Base-by-base conservation (phyloP, 2,888 invertebrate species). In the Raillietiella orientalis region DNA sequence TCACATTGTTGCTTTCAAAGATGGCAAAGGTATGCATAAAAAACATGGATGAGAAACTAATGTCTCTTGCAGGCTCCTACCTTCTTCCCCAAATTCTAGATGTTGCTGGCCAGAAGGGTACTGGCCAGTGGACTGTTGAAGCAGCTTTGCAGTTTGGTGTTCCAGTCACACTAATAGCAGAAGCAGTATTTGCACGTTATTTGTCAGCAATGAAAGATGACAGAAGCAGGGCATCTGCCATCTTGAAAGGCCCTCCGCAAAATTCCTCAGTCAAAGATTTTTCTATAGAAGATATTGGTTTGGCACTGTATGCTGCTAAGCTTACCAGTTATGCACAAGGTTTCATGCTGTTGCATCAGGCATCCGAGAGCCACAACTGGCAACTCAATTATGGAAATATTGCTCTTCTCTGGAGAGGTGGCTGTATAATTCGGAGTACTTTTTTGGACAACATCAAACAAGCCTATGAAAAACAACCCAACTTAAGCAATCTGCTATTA, bases 41-140 rank as follows among this genome's bases (percentile, higher is more conserved):
- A 19, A 19, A 19, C n/a, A 19, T 19, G 19, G 19, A 19, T 19
- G 19, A 19, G n/a, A 19, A 8, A 8, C 6, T n/a, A 19, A 8
- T 19, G 6, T n/a, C n/a, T n/a, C 23, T 34, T 37, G 16, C 33
- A 62, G 63, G 62, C 19, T 50, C 62, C 30, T 63, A 62, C 38
- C 50, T 93, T 23, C 50, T 96, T 32, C 75, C 79, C 19, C 70
- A 84, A 46, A 99, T 96, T 35, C 59, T 70, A 5, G 96, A 99
- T 45, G 63, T 77, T 1, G 96, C 96, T 4, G 93, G 93, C 0
- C 75, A 90, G 52, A 96, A 96, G 48, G 96, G 96, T 26, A 96
- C 96, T 0, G 96, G 96, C 28, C 96, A 96, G 47, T 99, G 96
- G 96, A 99, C 96, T 0, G 90, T 82, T 0, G 77, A 93, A 36